These are phyloP conservation scores for Notolepis coatsorum DNA, from an alignment of 2,797 vertebrate species.

Conservation along the genomic window DNA sequence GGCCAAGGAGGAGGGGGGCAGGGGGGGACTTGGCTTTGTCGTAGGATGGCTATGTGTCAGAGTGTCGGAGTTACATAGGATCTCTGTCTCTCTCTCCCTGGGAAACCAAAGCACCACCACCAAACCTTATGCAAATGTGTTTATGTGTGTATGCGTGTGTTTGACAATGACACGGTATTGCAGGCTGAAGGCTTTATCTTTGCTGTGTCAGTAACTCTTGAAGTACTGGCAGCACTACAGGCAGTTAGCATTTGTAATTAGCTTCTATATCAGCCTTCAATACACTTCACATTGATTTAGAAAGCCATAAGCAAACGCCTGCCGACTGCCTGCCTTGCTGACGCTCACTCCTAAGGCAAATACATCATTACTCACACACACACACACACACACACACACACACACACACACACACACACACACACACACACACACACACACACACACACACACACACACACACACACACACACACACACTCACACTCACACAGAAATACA, in stretches of 20 bases:
- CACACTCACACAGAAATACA: constrained; percentile 3
- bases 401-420: not conserved
- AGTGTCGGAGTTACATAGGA: too few species aligned
- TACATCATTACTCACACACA: too few species aligned
- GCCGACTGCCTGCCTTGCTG: constrained; percentile 47
- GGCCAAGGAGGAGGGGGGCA: too few species aligned
- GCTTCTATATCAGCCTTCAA: constrained; percentile 74
- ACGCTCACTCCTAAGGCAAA: constrained; percentile 57
- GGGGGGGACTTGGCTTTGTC: not conserved
- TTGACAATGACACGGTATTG: constrained; percentile 31
- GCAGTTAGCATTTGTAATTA: constrained; percentile 83
- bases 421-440: constrained; percentile 9
- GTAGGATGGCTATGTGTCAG: not conserved
- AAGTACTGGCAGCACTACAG: constrained; percentile 66
- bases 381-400: too few species aligned
- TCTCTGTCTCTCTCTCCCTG: too few species aligned
- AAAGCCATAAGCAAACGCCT: constrained; percentile 67
- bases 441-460: constrained; percentile 8
- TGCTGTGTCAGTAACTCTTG: constrained; percentile 36
- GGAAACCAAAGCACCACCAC: too few species aligned
- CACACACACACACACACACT: not conserved
- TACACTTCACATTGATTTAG: constrained; percentile 75
- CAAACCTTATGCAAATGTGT: too few species aligned
- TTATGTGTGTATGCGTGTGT: too few species aligned
- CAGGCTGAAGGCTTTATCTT: constrained; percentile 61